These are phyloP conservation scores for Diglossa cyanea DNA, from an alignment of 2,797 vertebrate genomes.

Conservation along the genomic window DNA sequence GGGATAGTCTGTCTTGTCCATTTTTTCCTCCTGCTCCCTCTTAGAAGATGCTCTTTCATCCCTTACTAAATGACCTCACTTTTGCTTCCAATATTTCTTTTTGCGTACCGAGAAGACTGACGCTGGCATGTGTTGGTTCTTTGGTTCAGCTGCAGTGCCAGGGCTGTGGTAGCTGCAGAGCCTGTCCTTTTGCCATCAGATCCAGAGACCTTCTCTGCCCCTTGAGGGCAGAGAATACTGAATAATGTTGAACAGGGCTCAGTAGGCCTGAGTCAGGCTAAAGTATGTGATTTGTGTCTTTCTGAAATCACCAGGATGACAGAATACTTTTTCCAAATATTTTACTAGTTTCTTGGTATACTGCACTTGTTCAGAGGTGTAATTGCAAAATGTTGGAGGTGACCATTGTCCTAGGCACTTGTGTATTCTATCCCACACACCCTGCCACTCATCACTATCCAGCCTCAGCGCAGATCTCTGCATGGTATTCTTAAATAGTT, in stretches of 20 bases:
- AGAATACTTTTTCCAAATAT: neutral
- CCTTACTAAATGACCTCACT: neutral
- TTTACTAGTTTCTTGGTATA: neutral
- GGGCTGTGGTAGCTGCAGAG: neutral
- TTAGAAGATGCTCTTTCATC: neutral
- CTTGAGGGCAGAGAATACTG: neutral
- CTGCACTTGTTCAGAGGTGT: neutral
- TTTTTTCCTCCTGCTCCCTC: neutral
- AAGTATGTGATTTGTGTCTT: neutral
- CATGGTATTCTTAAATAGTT: neutral
- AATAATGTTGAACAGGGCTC: neutral
- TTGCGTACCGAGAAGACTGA: neutral
- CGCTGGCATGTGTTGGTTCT: neutral
- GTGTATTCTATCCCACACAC: neutral
- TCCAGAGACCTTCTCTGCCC: neutral
- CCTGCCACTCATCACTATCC: neutral
- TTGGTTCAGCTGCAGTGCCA: neutral
- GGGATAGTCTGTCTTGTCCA: neutral
- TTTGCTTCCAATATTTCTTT: neutral
- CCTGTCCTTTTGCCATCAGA: neutral
- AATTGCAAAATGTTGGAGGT: neutral
- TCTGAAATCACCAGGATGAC: neutral
- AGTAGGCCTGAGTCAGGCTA: neutral
- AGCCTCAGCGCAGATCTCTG: neutral
- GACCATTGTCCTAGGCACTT: neutral